Evolutionary conservation across 1,140 invertebrate genomes (phyloP).

Genomic region (Chironomus tepperi): DNA sequence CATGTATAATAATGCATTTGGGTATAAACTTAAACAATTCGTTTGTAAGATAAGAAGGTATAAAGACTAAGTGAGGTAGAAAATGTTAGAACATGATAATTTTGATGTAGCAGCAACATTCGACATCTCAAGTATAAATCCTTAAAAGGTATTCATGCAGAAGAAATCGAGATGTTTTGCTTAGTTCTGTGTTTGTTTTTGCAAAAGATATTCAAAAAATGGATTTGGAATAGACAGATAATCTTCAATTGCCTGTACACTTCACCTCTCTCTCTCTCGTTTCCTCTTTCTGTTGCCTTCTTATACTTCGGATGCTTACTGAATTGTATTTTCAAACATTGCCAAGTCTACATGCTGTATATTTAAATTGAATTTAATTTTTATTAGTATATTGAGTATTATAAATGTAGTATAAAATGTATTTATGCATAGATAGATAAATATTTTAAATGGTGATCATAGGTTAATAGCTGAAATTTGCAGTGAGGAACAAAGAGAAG

Average conservation of each 20-base stretch:
- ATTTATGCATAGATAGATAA: background rate
- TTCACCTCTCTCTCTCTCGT: background rate
- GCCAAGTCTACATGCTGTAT: background rate
- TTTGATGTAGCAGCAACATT: no score
- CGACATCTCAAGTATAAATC: no score
- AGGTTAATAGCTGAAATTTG: background rate
- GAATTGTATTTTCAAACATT: background rate
- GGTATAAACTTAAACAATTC: no score
- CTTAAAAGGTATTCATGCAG: background rate
- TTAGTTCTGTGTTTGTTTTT: background rate
- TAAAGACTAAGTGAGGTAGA: no score
- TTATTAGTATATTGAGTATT: no score
- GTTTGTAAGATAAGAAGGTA: no score
- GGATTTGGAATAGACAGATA: background rate
- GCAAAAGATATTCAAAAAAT: background rate
- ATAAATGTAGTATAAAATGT: no score
- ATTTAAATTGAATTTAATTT: no score
- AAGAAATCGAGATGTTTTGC: background rate
- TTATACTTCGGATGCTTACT: background rate
- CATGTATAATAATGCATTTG: no score
- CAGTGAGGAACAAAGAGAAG: background rate
- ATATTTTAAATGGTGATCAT: constrained; percentile 4
- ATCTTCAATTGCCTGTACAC: background rate
- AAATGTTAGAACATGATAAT: no score
- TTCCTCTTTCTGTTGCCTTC: background rate